Base-by-base conservation (phyloP, 2,113 vertebrate species). In the Hippocampus mohnikei region DNA sequence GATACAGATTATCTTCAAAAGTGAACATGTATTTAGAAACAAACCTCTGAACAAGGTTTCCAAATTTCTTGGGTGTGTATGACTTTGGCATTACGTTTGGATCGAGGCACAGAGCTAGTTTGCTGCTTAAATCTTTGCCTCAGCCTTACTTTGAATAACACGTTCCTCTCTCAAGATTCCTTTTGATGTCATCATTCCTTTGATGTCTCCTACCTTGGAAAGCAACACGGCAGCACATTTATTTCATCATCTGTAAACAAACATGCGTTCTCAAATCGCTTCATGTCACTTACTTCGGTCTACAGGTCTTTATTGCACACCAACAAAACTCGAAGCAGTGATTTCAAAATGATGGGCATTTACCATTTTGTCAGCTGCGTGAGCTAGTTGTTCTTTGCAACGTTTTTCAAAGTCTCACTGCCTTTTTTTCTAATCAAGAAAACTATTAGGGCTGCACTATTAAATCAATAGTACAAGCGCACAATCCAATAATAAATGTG, bases 231-330 rank as follows among this genome's bases (percentile, higher is more conserved):
- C 41, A 18, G 23, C 21, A 64, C 37, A 44, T 64, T 42, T 29
- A 65, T 65, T 42, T 46, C 63, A 46, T 65, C 63, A 40, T 65
- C 62, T 65, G 27, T 29, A 60, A 60, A 44, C 62, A 42, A 44
- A 44, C 62, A 18, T 25, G 7, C 12, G 6, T 46, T 27, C 63
- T 65, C 41, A 27, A 25, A 8, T 42, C 16, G 12, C 25, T 20
- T 37, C 60, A 61, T 3, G 8, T 16, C 59, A 18, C 11, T 16
- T 25, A 18, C 11, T 16, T 25, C n/a, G 16, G 62, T 25, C 37
- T 8, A 25, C 40, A 27, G n/a, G 11, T 23, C 6, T 27, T 27
- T 60, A 33, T 27, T 29, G 12, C 13, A 29, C 27, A 33, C 27
- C 13, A 15, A 60, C 27, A 33, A 27, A 58, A 25, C 25, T 27